phyloP scores from a whole-genome alignment of 2,113 vertebrate species.

The Solea senegalensis region DNA sequence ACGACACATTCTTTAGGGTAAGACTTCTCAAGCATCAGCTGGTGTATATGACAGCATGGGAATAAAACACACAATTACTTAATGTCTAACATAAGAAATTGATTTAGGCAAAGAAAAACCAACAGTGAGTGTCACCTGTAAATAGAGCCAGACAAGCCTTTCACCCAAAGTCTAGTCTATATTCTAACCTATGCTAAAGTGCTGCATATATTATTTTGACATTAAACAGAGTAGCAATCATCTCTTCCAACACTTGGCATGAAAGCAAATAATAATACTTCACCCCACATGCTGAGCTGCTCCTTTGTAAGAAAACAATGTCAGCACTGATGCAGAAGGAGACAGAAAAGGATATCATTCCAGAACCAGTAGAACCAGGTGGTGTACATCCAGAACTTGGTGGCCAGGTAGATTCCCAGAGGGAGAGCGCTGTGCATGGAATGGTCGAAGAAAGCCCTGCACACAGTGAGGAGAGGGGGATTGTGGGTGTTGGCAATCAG shows the following conservation, averaged over 20 bases:
- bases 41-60: not conserved
- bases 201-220: not conserved
- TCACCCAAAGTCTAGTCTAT: not conserved
- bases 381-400: slow-evolving; percentile 99
- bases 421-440: slow-evolving; percentile 99
- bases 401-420: slow-evolving; percentile 98
- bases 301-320: not conserved
- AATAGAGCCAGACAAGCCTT: not conserved
- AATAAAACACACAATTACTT: not conserved
- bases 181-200: not conserved
- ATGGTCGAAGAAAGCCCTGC: slow-evolving; percentile 98
- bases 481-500: not conserved
- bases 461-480: slow-evolving; percentile 1
- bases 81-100: not conserved
- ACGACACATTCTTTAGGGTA: no score
- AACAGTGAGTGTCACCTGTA: no score
- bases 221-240: not conserved
- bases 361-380: slow-evolving; percentile 99
- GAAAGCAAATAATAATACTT: not conserved
- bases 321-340: no score
- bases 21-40: not conserved
- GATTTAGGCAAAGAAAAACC: no score
- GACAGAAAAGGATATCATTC: slow-evolving; percentile 96
- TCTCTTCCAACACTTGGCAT: not conserved
- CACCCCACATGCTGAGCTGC: not conserved